phyloP scores from a whole-genome alignment of 2,888 invertebrate genomes.

The Hypolimnas misippus region DNA sequence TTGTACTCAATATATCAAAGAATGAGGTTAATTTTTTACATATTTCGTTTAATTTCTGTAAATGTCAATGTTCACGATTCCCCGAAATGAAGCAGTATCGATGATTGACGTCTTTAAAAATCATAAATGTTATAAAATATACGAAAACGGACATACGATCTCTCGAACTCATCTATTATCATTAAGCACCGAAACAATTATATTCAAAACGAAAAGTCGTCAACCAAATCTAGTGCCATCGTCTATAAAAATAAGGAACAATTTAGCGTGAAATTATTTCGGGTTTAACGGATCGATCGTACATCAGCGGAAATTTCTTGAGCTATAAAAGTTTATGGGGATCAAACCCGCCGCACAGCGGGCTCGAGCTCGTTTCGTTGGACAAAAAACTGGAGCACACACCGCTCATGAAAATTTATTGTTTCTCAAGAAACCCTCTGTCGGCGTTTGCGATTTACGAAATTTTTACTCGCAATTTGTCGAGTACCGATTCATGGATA shows the following conservation, averaged over 20 bases:
- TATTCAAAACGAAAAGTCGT: neutral
- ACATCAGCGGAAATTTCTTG: slow-evolving; percentile 47
- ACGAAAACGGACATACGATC: neutral
- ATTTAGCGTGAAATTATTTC: slow-evolving; percentile 11
- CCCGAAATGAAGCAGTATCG: slow-evolving; percentile 6
- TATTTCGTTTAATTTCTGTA: slow-evolving; percentile 9
- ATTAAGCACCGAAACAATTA: neutral
- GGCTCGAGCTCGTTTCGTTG: slow-evolving; percentile 44
- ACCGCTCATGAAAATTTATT: slow-evolving; percentile 72
- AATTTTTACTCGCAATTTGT: slow-evolving; percentile 61
- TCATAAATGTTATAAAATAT: neutral
- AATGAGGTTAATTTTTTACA: slow-evolving; percentile 10
- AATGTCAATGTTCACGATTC: slow-evolving; percentile 7
- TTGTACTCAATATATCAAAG: neutral
- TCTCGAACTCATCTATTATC: slow-evolving; percentile 9
- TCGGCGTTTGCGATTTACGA: slow-evolving; percentile 50
- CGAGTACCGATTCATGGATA: slow-evolving; percentile 48
- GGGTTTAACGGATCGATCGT: neutral
- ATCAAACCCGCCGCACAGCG: slow-evolving; percentile 55
- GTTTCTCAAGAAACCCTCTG: slow-evolving; percentile 58
- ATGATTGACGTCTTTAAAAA: neutral
- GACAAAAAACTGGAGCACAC: slow-evolving; percentile 69
- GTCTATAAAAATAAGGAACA: slow-evolving; percentile 2
- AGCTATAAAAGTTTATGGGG: slow-evolving; percentile 65
- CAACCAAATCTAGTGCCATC: neutral